Evolutionary conservation across 2,888 invertebrate species (phyloP).

Genomic region (Tanaodytes sp.): DNA sequence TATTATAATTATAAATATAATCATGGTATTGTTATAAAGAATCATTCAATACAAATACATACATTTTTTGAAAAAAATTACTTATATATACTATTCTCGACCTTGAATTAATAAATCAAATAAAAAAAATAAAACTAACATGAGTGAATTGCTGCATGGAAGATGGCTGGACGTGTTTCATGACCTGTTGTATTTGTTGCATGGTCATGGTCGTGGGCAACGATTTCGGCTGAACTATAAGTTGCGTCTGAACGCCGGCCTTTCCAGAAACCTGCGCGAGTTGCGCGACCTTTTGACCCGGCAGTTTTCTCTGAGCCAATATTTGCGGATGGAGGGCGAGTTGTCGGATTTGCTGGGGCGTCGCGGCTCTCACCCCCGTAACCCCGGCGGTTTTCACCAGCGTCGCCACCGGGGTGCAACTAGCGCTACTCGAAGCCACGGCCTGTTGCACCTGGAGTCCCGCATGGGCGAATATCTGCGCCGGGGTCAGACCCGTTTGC

Average conservation of each 20-base stretch:
- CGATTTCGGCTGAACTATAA: constrained; percentile 81
- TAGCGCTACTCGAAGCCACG: constrained; percentile 71
- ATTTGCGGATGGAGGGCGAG: constrained; percentile 77
- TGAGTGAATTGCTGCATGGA: constrained; percentile 71
- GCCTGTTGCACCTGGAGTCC: constrained; percentile 75
- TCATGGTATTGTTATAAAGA: no score
- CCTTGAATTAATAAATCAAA: no score
- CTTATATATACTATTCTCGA: no score
- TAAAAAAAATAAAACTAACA: constrained; percentile 61
- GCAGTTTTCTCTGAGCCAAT: constrained; percentile 76
- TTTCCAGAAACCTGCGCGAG: constrained; percentile 74
- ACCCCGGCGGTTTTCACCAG: constrained; percentile 77
- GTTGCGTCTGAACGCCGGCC: constrained; percentile 77
- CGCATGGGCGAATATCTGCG: constrained; percentile 77
- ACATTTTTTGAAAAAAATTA: no score
- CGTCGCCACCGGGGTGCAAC: constrained; percentile 76
- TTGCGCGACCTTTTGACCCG: constrained; percentile 78
- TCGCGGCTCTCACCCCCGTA: constrained; percentile 75
- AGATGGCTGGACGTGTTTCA: constrained; percentile 77
- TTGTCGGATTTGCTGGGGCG: constrained; percentile 80
- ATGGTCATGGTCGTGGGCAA: constrained; percentile 80
- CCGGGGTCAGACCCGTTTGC: constrained; percentile 70
- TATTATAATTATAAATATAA: no score
- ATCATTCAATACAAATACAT: no score
- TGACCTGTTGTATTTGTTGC: constrained; percentile 84